Conservation (phyloP, 2,113 vertebrate species). For the Gulo gulo region DNA sequence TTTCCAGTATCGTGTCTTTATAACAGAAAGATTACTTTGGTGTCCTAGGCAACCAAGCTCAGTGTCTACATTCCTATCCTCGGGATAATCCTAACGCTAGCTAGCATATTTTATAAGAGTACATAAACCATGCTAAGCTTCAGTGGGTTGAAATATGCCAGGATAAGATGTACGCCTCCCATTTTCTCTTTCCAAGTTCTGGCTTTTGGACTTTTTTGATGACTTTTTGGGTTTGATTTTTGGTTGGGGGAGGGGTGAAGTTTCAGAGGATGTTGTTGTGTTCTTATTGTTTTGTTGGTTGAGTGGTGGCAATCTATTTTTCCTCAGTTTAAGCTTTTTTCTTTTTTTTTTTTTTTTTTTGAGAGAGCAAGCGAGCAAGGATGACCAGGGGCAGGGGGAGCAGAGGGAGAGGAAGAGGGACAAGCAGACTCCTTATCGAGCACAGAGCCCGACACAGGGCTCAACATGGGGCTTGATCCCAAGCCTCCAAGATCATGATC, state of each 20-base stretch:
- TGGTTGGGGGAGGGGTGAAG: neutral
- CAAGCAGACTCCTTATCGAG: neutral
- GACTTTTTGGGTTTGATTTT: neutral
- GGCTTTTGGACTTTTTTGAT: neutral
- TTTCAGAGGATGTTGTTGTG: neutral
- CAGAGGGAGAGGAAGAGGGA: neutral
- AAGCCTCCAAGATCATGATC: neutral
- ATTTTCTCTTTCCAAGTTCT: neutral
- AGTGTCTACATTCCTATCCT: neutral
- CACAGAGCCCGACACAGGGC: neutral
- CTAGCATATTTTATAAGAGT: neutral
- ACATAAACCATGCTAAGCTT: neutral
- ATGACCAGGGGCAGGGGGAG: neutral
- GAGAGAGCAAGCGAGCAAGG: neutral
- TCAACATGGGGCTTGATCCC: neutral
- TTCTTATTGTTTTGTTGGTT: neutral
- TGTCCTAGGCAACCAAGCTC: neutral
- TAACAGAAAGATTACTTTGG: neutral
- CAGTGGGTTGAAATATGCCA: neutral
- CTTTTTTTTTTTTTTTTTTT: neutral
- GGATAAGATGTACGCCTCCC: neutral
- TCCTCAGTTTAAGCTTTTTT: neutral
- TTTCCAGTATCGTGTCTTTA: neutral
- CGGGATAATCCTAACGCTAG: neutral
- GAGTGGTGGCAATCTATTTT: neutral